phyloP scores from a whole-genome alignment of 2,888 invertebrate species.

The Drosophila falleni region DNA sequence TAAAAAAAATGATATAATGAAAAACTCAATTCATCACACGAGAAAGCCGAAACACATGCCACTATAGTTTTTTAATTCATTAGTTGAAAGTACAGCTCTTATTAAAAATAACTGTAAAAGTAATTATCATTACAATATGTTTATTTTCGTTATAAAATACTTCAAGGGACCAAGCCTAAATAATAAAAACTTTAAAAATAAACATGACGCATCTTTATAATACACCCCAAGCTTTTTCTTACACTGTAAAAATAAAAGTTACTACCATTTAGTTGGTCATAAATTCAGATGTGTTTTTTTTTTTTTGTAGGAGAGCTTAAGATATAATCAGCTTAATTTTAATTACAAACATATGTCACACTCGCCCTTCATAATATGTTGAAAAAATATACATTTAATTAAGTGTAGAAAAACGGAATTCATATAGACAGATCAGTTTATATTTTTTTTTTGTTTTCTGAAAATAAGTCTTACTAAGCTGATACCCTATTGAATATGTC shows the following conservation, averaged over 20 bases:
- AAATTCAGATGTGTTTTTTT: neutral
- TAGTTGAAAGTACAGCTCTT: slow-evolving; percentile 34
- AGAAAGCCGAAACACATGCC: slow-evolving; percentile 1
- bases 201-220: slow-evolving; percentile 42
- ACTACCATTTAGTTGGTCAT: slow-evolving; percentile 27
- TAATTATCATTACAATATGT: slow-evolving; percentile 10
- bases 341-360: slow-evolving; percentile 16
- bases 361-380: too few species aligned
- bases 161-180: slow-evolving; percentile 8
- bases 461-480: too few species aligned
- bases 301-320: neutral
- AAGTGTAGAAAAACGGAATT: too few species aligned
- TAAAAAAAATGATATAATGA: slow-evolving; percentile 43
- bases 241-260: neutral
- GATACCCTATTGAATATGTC: too few species aligned
- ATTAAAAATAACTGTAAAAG: slow-evolving; percentile 21
- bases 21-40: slow-evolving; percentile 34
- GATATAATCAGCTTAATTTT: slow-evolving; percentile 27
- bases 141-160: slow-evolving; percentile 2
- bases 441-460: too few species aligned
- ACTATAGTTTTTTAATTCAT: slow-evolving; percentile 43
- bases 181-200: slow-evolving; percentile 16
- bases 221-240: neutral
- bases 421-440: too few species aligned
- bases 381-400: too few species aligned